A percentile compares a stretch with the other conserved stretches of the same genome.
These are phyloP conservation scores for Odobenus rosmarus DNA, from an alignment of 2,113 vertebrate genomes.

Conservation along the genomic window DNA sequence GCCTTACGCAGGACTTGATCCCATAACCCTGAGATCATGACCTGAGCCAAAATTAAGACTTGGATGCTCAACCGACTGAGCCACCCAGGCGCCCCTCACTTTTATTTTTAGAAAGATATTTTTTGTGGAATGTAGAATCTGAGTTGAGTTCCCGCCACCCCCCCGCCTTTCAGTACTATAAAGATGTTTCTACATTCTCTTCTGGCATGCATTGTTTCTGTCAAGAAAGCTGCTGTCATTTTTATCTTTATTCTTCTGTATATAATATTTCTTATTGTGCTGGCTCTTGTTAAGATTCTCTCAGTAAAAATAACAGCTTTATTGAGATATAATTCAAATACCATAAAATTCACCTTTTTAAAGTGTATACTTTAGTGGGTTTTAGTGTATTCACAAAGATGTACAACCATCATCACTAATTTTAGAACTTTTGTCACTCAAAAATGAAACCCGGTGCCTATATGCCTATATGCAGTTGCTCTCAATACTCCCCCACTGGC, in stretches of 20 bases:
- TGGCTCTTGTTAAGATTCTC: neutral
- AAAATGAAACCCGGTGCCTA: neutral
- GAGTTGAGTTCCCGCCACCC: neutral
- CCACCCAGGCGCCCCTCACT: no score
- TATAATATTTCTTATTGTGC: no score
- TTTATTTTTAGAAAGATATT: neutral
- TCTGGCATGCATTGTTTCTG: neutral
- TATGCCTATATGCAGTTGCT: neutral
- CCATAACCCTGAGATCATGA: no score
- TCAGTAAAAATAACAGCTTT: neutral
- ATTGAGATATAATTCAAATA: neutral
- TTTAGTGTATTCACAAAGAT: neutral
- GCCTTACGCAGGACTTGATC: no score
- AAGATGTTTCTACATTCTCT: neutral
- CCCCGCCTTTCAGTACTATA: neutral
- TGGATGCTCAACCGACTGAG: no score
- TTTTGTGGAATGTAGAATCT: neutral
- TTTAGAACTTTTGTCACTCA: neutral
- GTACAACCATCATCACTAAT: neutral
- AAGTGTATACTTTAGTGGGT: neutral
- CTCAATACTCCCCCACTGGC: neutral
- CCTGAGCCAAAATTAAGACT: no score
- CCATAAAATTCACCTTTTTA: neutral
- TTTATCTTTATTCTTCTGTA: neutral
- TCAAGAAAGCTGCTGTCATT: neutral